A percentile compares a stretch with the other conserved stretches of the same genome.
phyloP scores from a whole-genome alignment of 2,888 invertebrate species.

The Deroplatys truncata region DNA sequence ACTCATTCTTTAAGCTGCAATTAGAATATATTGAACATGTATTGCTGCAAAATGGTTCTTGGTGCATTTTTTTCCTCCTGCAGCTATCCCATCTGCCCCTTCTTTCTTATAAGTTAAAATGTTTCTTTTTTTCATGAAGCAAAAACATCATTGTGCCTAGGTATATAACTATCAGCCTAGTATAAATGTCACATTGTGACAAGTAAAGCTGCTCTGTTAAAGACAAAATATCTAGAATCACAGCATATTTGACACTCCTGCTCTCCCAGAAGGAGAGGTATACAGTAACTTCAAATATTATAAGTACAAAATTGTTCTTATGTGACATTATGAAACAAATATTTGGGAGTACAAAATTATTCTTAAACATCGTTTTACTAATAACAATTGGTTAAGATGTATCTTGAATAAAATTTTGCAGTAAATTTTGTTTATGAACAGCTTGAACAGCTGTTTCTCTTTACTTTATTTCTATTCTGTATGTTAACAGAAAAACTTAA shows the following conservation, averaged over 20 bases:
- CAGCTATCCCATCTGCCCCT: too few species aligned
- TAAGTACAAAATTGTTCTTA: background rate
- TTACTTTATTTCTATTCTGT: background rate
- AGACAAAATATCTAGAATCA: background rate
- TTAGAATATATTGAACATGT: too few species aligned
- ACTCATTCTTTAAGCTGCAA: too few species aligned
- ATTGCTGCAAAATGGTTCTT: too few species aligned
- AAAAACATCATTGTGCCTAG: background rate
- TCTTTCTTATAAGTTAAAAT: too few species aligned
- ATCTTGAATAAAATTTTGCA: background rate
- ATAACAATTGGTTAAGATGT: background rate
- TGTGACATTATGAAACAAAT: background rate
- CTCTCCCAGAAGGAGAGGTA: background rate
- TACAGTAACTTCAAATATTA: background rate
- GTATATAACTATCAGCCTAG: background rate
- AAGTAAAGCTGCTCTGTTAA: background rate
- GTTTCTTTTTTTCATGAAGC: background rate
- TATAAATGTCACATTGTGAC: background rate
- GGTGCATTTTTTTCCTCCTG: too few species aligned
- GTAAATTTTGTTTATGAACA: background rate
- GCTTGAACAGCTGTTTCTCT: background rate
- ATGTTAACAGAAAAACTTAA: background rate
- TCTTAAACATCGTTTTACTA: background rate
- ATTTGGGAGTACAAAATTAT: background rate
- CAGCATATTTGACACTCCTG: background rate